Conservation (phyloP, 1,140 invertebrate genomes). For the Ditylenchus dipsaci region DNA sequence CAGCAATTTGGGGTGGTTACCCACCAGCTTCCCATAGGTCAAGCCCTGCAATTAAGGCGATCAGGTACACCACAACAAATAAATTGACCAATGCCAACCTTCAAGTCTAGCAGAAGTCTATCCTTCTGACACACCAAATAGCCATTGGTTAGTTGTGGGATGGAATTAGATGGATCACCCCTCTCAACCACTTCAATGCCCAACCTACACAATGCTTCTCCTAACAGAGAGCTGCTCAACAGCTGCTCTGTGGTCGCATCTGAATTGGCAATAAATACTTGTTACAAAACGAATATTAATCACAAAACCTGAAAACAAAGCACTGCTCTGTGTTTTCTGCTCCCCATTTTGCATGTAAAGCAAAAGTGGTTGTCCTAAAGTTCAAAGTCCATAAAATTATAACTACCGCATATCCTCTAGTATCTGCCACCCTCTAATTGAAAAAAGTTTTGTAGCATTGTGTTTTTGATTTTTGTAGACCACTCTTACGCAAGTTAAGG, state of each 20-base stretch:
- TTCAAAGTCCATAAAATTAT: too few relatives aligned
- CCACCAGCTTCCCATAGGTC: conserved; percentile 37
- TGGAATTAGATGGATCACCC: neutral
- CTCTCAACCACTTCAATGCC: conserved; percentile 29
- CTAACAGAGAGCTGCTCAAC: conserved; percentile 33
- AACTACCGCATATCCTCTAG: too few relatives aligned
- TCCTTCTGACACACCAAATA: conserved; percentile 41
- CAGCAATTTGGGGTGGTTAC: conserved; percentile 31
- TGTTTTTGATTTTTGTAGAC: too few relatives aligned
- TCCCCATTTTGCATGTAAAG: conserved; percentile 51
- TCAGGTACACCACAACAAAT: neutral
- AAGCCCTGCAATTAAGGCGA: conserved; percentile 19
- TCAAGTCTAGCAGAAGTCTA: conserved; percentile 23
- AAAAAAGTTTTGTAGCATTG: too few relatives aligned
- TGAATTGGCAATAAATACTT: neutral
- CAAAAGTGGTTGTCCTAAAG: conserved; percentile 47
- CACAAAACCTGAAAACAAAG: conserved; percentile 38
- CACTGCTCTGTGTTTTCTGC: conserved; percentile 35
- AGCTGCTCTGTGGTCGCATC: conserved; percentile 55
- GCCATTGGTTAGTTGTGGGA: conserved; percentile 25
- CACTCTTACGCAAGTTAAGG: too few relatives aligned
- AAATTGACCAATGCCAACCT: conserved; percentile 8
- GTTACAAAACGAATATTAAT: neutral
- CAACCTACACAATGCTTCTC: conserved; percentile 40
- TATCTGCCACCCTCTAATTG: too few relatives aligned